Evolutionary conservation across 2,888 invertebrate species (phyloP).

Genomic region (Eristalis tenax): DNA sequence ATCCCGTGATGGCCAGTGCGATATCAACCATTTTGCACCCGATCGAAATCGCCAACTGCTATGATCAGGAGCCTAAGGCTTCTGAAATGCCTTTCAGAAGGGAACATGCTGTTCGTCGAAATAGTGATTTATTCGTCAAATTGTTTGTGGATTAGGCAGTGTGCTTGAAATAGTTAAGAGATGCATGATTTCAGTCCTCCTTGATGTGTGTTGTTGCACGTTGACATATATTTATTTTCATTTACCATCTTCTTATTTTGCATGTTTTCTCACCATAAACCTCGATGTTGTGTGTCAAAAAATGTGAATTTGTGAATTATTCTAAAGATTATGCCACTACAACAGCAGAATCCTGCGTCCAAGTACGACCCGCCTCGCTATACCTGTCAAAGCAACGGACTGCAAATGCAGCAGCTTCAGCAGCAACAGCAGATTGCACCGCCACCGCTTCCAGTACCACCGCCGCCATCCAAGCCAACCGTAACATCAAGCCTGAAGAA

Average conservation of each 20-base stretch:
- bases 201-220: not conserved
- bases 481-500: constrained; percentile 76
- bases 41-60: too few relatives aligned
- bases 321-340: constrained; percentile 79
- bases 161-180: too few relatives aligned
- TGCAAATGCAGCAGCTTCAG: constrained; percentile 78
- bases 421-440: constrained; percentile 75
- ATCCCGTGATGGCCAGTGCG: too few relatives aligned
- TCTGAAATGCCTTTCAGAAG: too few relatives aligned
- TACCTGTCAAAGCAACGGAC: constrained; percentile 79
- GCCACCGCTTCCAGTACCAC: constrained; percentile 76
- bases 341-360: constrained; percentile 77
- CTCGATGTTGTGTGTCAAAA: constrained; percentile 42
- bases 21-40: too few relatives aligned
- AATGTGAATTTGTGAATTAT: constrained; percentile 7
- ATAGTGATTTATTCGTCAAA: too few relatives aligned
- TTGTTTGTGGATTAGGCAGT: too few relatives aligned
- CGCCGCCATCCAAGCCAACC: constrained; percentile 81
- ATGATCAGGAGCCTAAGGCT: too few relatives aligned
- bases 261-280: constrained; percentile 28
- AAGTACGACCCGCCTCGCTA: constrained; percentile 81
- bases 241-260: constrained; percentile 13
- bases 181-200: too few relatives aligned
- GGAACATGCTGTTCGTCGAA: too few relatives aligned
- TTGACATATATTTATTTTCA: not conserved